A percentile compares a stretch with the other conserved stretches of the same genome.
phyloP scores from a whole-genome alignment of 1,140 invertebrate species.

The Drosophila dunni region DNA sequence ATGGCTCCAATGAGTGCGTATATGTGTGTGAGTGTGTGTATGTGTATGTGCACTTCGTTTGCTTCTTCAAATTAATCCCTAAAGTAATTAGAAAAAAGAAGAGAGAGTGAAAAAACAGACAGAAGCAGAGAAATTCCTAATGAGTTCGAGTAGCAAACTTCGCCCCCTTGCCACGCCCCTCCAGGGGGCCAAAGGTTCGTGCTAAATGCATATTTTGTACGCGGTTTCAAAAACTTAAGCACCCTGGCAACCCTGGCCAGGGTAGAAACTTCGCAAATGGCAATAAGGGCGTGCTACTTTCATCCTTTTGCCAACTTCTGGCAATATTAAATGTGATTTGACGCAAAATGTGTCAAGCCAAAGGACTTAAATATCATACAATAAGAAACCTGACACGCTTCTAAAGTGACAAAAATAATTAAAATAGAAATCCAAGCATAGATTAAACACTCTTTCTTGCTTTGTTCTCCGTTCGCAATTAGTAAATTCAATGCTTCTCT shows the following conservation, averaged over 20 bases:
- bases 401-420: conserved; percentile 57
- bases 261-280: conserved; percentile 9
- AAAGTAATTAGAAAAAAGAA: conserved; percentile 80
- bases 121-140: conserved; percentile 51
- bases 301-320: background rate
- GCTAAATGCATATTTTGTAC: conserved; percentile 74
- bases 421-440: conserved; percentile 32
- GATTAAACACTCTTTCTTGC: conserved; percentile 9
- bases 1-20: conserved; percentile 18
- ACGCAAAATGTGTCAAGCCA: conserved; percentile 49
- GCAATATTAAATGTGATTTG: conserved; percentile 47
- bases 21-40: conserved; percentile 32
- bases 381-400: conserved; percentile 36
- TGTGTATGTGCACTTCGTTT: conserved; percentile 70
- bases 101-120: conserved; percentile 11
- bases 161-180: background rate
- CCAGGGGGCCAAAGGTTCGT: conserved; percentile 63
- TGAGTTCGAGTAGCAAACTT: conserved; percentile 67
- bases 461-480: conserved; percentile 26
- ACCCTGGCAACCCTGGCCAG: conserved; percentile 47
- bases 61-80: conserved; percentile 80
- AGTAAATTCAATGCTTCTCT: conserved; percentile 25
- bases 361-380: conserved; percentile 48
- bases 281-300: background rate
- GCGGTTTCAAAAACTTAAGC: conserved; percentile 55